Base-by-base conservation (phyloP, 2,888 invertebrate genomes). In the Tachina grossa region DNA sequence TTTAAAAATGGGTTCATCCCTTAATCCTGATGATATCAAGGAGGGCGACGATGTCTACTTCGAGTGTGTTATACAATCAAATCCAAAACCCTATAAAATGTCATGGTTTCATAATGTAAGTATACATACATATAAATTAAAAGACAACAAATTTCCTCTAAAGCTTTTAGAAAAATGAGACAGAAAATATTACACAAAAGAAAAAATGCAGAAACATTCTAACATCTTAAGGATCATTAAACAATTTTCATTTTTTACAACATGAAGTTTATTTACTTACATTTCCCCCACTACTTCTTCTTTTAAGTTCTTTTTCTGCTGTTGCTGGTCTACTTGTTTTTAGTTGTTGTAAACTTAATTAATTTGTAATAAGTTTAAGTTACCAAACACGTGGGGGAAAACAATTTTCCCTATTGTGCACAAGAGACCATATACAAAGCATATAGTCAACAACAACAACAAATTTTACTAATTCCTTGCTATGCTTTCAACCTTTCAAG, bases 1-100 rank as follows among this genome's bases (percentile, higher is more conserved):
- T 87, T 94, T 97, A 88, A 96, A 96, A 93, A 96, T 97, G 95
- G 97, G 97, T 71, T 95, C 96, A 87, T 96, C 95, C 89, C 93
- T 97, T 88, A 97, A 97, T 92, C 96, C 97, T 11, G 96, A 96
- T 88, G 96, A 96, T 92, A 97, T 97, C 91, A 97, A 97, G 93
- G 97, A 97, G 93, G 97, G 97, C 49, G 97, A 97, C 90, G 97
- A 97, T 92, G 97, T 97, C 83, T 97, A 97, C 92, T 97, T 97
- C 93, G 97, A 97, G 92, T 97, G 97, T 93, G 95, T 95, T 88
- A 96, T 97, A 87, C 95, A 95, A 90, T 96, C 97, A 69, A 97
- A 97, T 93, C 97, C 97, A 19, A 96, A 96, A 91, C 95, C 95
- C 47, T 96, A 97, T 93, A 96, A 97, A 91, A 95, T 97, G 89